Conservation (phyloP, 2,888 invertebrate species). For the Eristalis intricaria region DNA sequence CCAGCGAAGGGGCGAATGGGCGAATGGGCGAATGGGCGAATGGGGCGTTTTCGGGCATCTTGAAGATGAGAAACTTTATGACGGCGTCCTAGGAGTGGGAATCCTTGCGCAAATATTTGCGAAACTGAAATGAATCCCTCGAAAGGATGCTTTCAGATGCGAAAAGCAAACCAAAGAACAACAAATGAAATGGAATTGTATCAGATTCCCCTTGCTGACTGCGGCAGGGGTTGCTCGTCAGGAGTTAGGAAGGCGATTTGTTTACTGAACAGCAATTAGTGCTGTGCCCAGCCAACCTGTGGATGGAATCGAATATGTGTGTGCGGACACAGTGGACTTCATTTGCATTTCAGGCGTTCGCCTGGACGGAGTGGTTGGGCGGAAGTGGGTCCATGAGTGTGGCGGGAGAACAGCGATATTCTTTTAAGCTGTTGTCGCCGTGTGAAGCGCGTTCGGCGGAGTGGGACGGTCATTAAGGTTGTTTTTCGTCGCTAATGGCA, state of each 20-base stretch:
- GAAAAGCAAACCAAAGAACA: slow-evolving; percentile 18
- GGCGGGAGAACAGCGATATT: slow-evolving; percentile 55
- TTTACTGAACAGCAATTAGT: slow-evolving; percentile 68
- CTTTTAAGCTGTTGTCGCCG: slow-evolving; percentile 47
- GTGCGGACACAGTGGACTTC: slow-evolving; percentile 22
- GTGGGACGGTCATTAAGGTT: slow-evolving; percentile 25
- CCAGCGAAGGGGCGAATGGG: neutral
- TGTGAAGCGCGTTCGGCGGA: neutral
- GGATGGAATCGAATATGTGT: neutral
- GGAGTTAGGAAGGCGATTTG: slow-evolving; percentile 3
- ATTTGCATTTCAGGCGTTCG: slow-evolving; percentile 59
- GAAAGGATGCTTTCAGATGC: slow-evolving; percentile 17
- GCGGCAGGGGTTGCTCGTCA: neutral
- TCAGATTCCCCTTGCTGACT: slow-evolving; percentile 6
- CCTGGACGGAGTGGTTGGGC: too few species aligned
- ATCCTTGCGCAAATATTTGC: slow-evolving; percentile 58
- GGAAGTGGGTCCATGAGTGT: too few species aligned
- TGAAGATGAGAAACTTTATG: slow-evolving; percentile 44
- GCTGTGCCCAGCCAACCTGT: slow-evolving; percentile 30
- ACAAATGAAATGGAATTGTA: slow-evolving; percentile 48
- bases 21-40: too few species aligned
- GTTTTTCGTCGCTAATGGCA: slow-evolving; percentile 8
- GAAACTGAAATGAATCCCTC: slow-evolving; percentile 54
- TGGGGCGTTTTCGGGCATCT: slow-evolving; percentile 22
- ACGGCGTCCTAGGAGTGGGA: neutral